Evolutionary conservation across 2,113 vertebrate genomes (phyloP).

Genomic region (Grammomys dolichurus): DNA sequence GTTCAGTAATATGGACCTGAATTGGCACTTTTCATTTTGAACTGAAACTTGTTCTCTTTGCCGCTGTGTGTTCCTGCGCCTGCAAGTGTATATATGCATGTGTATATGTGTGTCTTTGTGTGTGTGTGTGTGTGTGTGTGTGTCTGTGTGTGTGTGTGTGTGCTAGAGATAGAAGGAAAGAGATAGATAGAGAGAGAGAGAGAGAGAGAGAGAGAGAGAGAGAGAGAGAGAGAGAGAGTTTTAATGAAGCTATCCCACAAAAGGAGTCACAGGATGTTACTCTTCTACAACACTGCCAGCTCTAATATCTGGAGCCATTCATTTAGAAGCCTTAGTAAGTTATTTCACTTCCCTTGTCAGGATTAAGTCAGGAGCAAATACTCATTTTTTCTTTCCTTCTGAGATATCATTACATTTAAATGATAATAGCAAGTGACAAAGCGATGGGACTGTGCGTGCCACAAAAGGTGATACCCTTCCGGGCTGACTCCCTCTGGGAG

Average conservation of each 20-base stretch:
- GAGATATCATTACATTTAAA: constrained; percentile 83
- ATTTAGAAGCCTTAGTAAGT: constrained; percentile 74
- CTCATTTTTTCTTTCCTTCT: constrained; percentile 70
- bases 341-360: constrained; percentile 83
- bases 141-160: background rate
- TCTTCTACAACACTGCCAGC: constrained; percentile 48
- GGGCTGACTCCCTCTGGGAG: constrained; percentile 82
- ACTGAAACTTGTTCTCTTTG: background rate
- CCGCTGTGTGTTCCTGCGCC: background rate
- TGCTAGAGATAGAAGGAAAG: background rate
- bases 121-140: too few species aligned
- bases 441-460: constrained; percentile 74
- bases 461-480: constrained; percentile 83
- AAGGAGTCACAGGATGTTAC: constrained; percentile 61
- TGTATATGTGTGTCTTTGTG: background rate
- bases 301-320: constrained; percentile 32
- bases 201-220: background rate
- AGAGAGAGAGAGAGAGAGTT: background rate
- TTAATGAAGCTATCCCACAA: constrained; percentile 63
- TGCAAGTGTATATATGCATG: background rate
- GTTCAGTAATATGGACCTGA: background rate
- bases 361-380: constrained; percentile 79
- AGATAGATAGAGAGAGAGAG: background rate
- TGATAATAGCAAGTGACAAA: constrained; percentile 84
- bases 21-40: background rate